Conservation (phyloP, 2,113 vertebrate genomes). For the Notothenia coriiceps region DNA sequence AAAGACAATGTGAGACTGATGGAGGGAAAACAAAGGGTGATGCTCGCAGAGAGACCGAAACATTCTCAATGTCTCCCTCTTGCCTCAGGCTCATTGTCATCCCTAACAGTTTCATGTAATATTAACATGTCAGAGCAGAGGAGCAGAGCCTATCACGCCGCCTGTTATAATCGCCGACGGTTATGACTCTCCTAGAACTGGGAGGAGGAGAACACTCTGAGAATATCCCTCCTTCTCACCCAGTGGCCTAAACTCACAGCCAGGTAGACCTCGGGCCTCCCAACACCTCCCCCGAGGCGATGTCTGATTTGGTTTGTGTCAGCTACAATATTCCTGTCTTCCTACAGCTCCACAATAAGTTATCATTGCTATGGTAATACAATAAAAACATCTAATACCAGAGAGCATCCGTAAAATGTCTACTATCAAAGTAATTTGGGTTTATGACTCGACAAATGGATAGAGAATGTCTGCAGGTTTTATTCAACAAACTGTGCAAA, state of each 20-base stretch:
- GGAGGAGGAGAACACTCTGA: slow-evolving; percentile 32
- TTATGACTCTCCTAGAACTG: slow-evolving; percentile 44
- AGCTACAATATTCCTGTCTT: slow-evolving; percentile 40
- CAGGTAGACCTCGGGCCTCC: slow-evolving; percentile 56
- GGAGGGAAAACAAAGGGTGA: slow-evolving; percentile 39
- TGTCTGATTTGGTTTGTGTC: slow-evolving; percentile 60
- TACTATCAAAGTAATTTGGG: slow-evolving; percentile 4
- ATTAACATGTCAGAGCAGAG: slow-evolving; percentile 78
- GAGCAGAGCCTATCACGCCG: slow-evolving; percentile 51
- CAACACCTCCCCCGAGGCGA: slow-evolving; percentile 24
- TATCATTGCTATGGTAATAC: slow-evolving; percentile 36
- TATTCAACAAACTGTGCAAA: slow-evolving; percentile 14
- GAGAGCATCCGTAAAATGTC: slow-evolving; percentile 5
- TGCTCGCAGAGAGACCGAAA: slow-evolving; percentile 32
- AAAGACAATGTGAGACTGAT: slow-evolving; percentile 60
- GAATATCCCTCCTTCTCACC: slow-evolving; percentile 64
- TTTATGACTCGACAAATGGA: background rate
- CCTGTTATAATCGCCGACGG: slow-evolving; percentile 67
- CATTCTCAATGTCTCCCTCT: slow-evolving; percentile 43
- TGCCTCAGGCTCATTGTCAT: slow-evolving; percentile 73
- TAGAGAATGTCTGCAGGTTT: background rate
- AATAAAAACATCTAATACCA: slow-evolving; percentile 25
- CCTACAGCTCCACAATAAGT: slow-evolving; percentile 3
- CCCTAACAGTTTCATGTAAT: slow-evolving; percentile 80
- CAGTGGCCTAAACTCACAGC: slow-evolving; percentile 67